These are phyloP conservation scores for Hypomesus transpacificus DNA, from an alignment of 2,113 vertebrate genomes.

Conservation along the genomic window DNA sequence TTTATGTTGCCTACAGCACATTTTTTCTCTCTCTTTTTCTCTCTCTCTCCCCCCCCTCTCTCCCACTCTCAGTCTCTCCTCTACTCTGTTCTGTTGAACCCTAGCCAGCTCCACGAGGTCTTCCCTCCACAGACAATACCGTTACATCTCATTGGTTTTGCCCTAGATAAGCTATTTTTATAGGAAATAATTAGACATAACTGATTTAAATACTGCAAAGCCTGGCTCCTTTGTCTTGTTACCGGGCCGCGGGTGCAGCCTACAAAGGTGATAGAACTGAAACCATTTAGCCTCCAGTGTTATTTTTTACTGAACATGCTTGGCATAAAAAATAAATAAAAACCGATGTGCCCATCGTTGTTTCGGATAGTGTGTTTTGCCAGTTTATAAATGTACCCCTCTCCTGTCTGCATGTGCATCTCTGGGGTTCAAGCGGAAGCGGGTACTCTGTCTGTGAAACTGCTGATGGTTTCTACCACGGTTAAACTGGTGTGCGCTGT, in stretches of 20 bases:
- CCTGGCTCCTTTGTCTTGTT: conserved; percentile 61
- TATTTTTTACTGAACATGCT: conserved; percentile 49
- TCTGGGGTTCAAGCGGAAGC: too few relatives aligned
- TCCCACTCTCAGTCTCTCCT: conserved; percentile 21
- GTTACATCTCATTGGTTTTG: conserved; percentile 73
- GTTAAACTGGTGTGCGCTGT: neutral
- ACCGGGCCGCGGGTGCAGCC: conserved; percentile 24
- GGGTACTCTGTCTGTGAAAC: too few relatives aligned
- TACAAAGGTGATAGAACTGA: conserved; percentile 44
- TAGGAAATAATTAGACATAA: conserved; percentile 74
- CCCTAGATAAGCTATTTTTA: conserved; percentile 74
- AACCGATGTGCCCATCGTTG: neutral
- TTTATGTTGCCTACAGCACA: conserved; percentile 74
- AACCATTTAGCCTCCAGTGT: conserved; percentile 48
- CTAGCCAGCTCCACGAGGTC: conserved; percentile 68
- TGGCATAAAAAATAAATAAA: neutral
- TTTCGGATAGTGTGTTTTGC: neutral
- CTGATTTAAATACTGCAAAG: conserved; percentile 76
- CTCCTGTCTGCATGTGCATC: neutral
- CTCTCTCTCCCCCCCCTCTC: conserved; percentile 25
- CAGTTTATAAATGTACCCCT: neutral
- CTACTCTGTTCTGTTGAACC: conserved; percentile 67
- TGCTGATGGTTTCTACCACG: too few relatives aligned
- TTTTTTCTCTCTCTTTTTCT: conserved; percentile 43
- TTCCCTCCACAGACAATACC: conserved; percentile 72